Base-by-base conservation (phyloP, 2,888 invertebrate species). In the Bibio marci region DNA sequence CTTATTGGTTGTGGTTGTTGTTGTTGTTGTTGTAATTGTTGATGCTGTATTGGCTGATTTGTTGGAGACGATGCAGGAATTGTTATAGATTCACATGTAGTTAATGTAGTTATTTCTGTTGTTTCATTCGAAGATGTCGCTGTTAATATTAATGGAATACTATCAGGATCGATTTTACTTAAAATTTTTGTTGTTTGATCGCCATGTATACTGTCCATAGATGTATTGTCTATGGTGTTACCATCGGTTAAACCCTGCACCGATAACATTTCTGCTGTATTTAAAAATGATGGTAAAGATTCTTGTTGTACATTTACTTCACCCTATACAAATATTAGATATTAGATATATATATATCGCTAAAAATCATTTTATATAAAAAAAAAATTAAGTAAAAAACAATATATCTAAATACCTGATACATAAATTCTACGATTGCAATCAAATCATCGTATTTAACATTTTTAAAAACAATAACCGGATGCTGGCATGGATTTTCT, bases 291-390 rank as follows among this genome's bases (percentile, higher is more conserved):
- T 46, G 78, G 75, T 48, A 82, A 59, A 45, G 80, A 78, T 53
- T 81, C 80, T 56, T 81, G 81, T 49, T 77, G 73, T 33, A 83
- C 80, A 49, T 80, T 81, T 7, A 83, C 82, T 64, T 83, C 82
- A 41, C 83, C 83, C 57, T 73, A 25, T 43, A 43, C 10, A 14
- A 33, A 14, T 33, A n/a, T n/a, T n/a, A n/a, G n/a, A n/a, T n/a
- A n/a, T n/a, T n/a, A n/a, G n/a, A n/a, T n/a, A n/a, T 7, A 30
- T 10, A 30, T 30, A 11, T 27, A n/a, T n/a, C n/a, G n/a, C n/a
- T n/a, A n/a, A n/a, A n/a, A n/a, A n/a, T n/a, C n/a, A n/a, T n/a
- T n/a, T n/a, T n/a, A n/a, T n/a, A 28, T 10, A 11, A 22, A 2
- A 4, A 31, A 28, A 32, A 27, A 26, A 22, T 14, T 8, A 39